phyloP scores from a whole-genome alignment of 2,113 vertebrate genomes.

The Sciurus niger region DNA sequence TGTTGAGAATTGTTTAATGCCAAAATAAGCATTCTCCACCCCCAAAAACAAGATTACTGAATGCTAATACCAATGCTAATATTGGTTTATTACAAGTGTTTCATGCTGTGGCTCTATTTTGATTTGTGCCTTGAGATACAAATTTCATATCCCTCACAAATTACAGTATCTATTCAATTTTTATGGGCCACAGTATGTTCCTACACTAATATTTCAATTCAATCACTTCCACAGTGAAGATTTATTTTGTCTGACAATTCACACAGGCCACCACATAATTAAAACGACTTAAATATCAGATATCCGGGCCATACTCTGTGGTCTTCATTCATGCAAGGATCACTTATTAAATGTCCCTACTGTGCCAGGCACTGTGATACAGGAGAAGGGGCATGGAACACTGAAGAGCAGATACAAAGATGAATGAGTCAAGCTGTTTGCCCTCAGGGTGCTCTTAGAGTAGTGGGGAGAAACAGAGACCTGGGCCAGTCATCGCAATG shows the following conservation, averaged over 20 bases:
- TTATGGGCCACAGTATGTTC: constrained; percentile 61
- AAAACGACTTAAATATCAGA: constrained; percentile 64
- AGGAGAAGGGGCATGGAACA: neutral
- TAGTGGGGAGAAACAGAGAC: neutral
- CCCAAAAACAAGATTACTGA: constrained; percentile 47
- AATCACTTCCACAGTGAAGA: constrained; percentile 57
- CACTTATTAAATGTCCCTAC: neutral
- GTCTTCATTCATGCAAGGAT: neutral
- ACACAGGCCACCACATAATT: constrained; percentile 3
- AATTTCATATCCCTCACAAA: constrained; percentile 66
- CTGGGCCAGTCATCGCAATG: accelerated
- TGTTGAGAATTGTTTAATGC: constrained; percentile 39
- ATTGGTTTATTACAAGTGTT: constrained; percentile 42
- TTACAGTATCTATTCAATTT: constrained; percentile 72
- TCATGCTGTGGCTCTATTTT: constrained; percentile 64
- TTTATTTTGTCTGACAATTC: constrained; percentile 72
- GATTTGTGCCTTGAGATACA: constrained; percentile 75
- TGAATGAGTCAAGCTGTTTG: neutral
- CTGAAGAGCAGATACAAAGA: neutral
- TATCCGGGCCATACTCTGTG: neutral
- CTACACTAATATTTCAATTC: constrained; percentile 70
- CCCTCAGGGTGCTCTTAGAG: neutral
- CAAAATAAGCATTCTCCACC: constrained; percentile 29
- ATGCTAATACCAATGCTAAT: constrained; percentile 54
- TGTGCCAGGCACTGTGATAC: neutral